Evolutionary conservation across 2,888 invertebrate species (phyloP), one percentile per base, ranked within the genome.

Genomic region (Melolontha melolontha): DNA sequence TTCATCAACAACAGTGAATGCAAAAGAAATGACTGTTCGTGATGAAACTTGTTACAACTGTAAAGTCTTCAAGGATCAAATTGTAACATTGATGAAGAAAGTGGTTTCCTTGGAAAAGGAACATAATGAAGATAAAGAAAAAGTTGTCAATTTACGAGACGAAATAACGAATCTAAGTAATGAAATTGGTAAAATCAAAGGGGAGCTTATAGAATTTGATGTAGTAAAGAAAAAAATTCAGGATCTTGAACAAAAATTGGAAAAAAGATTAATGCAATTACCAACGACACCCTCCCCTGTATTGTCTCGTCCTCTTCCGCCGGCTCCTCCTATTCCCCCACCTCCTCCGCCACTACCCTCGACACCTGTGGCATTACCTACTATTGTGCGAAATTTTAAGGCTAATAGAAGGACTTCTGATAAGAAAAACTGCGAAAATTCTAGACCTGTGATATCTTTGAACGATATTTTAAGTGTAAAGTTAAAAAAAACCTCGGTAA

Each of bases 401-500:
- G 57, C 49, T 14, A 72, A 62, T 14, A 57, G 51, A 7, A 75
- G 72, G 64, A 78, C 76, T 59, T 74, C 74, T 22, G 40, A 70
- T 16, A 68, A 47, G 14, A 65, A 70, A 22, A 55, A 50, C 5
- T 63, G 68, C n/a, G 75, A 76, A 11, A 74, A 76, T 40, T 68
- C 71, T 10, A 70, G 82, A 42, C 83, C 83, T 0, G 72, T 78
- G 4, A 83, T 83, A 66, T 81, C 80, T n/a, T 69, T 82, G 49
- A 81, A 81, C 42, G 83, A 82, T 65, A 82, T 83, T 64, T 71
- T 82, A 49, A 82, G 81, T 66, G 82, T 83, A 1, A 81, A 82
- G 72, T 70, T 83, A 64, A 79, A 76, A 68, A 83, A 83, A 73
- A 72, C 80, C 0, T 67, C 76, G 54, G 82, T 82, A 72, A 77